A percentile compares a stretch with the other conserved stretches of the same genome.
Evolutionary conservation across 2,113 vertebrate species (phyloP).

Genomic region (Cyrtonyx montezumae): DNA sequence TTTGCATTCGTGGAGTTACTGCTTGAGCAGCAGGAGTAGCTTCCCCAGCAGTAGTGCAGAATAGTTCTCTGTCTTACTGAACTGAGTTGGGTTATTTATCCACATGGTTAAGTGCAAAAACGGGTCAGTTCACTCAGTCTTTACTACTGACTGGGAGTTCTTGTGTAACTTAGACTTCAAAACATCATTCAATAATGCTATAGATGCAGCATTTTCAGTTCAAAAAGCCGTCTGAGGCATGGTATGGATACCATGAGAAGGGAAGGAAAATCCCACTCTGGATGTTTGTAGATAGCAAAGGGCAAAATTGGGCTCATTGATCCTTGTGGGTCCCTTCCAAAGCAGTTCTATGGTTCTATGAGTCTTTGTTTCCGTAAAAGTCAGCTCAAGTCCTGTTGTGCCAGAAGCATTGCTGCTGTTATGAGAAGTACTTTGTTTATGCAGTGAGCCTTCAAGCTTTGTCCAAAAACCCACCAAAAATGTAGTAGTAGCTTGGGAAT

Average conservation of each 20-base stretch:
- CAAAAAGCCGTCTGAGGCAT: not conserved
- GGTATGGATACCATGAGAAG: not conserved
- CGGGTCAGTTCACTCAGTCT: not conserved
- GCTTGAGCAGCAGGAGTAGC: not conserved
- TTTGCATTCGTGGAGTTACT: slow-evolving; percentile 45
- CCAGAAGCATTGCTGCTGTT: not conserved
- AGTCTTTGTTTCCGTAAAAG: not conserved
- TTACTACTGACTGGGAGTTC: not conserved
- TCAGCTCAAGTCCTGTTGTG: accelerated
- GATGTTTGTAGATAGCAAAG: not conserved
- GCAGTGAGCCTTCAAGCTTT: not conserved
- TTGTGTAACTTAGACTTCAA: not conserved
- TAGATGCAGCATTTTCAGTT: accelerated
- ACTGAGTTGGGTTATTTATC: accelerated
- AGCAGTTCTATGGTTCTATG: not conserved
- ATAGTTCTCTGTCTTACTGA: not conserved
- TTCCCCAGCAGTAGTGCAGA: not conserved
- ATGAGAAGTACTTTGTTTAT: no score
- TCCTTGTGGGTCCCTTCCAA: not conserved
- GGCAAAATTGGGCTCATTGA: not conserved
- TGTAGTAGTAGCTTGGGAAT: accelerated
- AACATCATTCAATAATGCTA: not conserved
- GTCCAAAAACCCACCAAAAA: not conserved
- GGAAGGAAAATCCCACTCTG: not conserved
- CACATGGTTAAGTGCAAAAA: not conserved